phyloP scores from a whole-genome alignment of 2,888 invertebrate genomes.

The Oasisia sp. region DNA sequence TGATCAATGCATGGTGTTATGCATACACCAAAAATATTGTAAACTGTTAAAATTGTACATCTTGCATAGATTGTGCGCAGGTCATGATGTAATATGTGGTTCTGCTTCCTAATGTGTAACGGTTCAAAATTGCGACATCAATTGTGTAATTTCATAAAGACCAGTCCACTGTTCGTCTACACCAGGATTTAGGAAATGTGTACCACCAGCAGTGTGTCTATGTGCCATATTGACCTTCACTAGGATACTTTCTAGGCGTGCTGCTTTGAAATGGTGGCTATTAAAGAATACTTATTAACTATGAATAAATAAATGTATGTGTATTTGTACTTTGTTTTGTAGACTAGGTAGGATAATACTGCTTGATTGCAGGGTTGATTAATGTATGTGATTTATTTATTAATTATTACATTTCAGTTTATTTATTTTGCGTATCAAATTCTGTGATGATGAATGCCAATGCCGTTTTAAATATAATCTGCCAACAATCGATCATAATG shows the following conservation, averaged over 20 bases:
- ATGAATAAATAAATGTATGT: background rate
- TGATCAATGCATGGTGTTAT: background rate
- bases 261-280: conserved; percentile 3
- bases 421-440: conserved; percentile 6
- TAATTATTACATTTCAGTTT: conserved; percentile 11
- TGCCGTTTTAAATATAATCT: conserved; percentile 17
- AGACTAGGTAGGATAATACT: conserved; percentile 6
- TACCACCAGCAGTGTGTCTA: background rate
- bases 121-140: background rate
- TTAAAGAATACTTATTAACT: background rate
- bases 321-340: conserved; percentile 13
- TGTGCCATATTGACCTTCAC: background rate
- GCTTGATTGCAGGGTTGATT: conserved; percentile 13
- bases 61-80: background rate
- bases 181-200: background rate
- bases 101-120: background rate
- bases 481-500: background rate
- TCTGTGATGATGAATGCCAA: background rate
- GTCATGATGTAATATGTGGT: background rate
- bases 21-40: background rate
- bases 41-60: background rate
- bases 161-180: background rate
- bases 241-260: background rate
- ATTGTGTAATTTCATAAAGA: background rate
- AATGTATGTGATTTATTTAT: conserved; percentile 17